A percentile compares a stretch with the other conserved stretches of the same genome.
phyloP scores from a whole-genome alignment of 2,888 invertebrate genomes.

The Stenchaetothrips biformis region DNA sequence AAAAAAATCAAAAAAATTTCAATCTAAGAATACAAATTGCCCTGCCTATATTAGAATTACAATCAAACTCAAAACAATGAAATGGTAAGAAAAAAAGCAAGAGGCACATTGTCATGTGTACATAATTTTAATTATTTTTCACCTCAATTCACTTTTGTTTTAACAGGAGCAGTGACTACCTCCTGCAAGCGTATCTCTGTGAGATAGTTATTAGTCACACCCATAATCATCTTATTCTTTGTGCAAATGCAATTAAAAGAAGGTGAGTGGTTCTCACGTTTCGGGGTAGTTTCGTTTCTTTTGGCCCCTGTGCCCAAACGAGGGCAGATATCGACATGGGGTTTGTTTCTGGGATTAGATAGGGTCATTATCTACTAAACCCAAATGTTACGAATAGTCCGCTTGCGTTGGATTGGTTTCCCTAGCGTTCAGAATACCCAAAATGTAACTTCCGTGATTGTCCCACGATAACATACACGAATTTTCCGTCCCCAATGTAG shows the following conservation, averaged over 20 bases:
- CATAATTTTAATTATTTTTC: not conserved
- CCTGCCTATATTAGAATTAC: not conserved
- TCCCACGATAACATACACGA: too few relatives aligned
- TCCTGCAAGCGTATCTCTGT: not conserved
- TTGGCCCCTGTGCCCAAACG: too few relatives aligned
- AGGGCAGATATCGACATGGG: too few relatives aligned
- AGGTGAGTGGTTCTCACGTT: too few relatives aligned
- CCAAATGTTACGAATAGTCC: too few relatives aligned
- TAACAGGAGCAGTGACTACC: not conserved
- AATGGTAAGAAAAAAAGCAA: not conserved
- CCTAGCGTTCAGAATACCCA: too few relatives aligned
- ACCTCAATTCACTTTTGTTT: not conserved
- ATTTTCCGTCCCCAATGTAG: too few relatives aligned
- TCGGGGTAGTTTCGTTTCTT: too few relatives aligned
- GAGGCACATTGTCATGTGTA: not conserved
- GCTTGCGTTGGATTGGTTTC: too few relatives aligned
- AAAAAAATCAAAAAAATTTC: not conserved
- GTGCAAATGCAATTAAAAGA: not conserved
- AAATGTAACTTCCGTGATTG: too few relatives aligned
- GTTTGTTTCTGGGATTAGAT: too few relatives aligned
- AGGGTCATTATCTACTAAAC: too few relatives aligned
- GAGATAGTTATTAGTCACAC: not conserved
- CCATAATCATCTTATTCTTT: not conserved
- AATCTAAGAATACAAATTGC: not conserved
- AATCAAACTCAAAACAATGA: not conserved